A percentile compares a stretch with the other conserved stretches of the same genome.
These are phyloP conservation scores for Ypsolopha scabrella DNA, from an alignment of 2,888 invertebrate genomes.

Conservation along the genomic window DNA sequence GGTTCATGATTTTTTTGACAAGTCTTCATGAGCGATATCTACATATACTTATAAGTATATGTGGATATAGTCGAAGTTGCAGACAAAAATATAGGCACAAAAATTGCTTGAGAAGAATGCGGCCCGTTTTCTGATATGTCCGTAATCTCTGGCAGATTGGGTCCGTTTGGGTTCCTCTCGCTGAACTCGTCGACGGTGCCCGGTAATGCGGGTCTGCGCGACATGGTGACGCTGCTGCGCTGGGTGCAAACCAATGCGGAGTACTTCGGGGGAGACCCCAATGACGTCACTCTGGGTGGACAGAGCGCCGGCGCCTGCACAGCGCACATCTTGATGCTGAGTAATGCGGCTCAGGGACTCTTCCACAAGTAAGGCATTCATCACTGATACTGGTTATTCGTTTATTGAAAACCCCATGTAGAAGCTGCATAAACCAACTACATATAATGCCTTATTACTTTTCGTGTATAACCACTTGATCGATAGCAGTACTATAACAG, in stretches of 20 bases:
- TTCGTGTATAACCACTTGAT: too few relatives aligned
- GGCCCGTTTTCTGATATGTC: too few relatives aligned
- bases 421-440: too few relatives aligned
- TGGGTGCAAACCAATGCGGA: slow-evolving; percentile 50
- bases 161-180: slow-evolving; percentile 55
- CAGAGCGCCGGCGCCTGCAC: slow-evolving; percentile 51
- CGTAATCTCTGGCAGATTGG: slow-evolving; percentile 26
- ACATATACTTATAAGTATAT: too few relatives aligned
- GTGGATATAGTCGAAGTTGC: too few relatives aligned
- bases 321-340: slow-evolving; percentile 42
- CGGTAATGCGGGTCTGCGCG: slow-evolving; percentile 59
- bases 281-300: slow-evolving; percentile 47
- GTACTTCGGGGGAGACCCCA: slow-evolving; percentile 49
- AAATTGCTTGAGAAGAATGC: too few relatives aligned
- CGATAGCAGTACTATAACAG: too few relatives aligned
- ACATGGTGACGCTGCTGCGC: slow-evolving; percentile 43
- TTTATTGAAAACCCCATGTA: background rate
- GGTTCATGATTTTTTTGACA: too few relatives aligned
- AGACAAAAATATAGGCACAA: too few relatives aligned
- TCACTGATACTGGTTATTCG: background rate
- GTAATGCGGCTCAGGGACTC: slow-evolving; percentile 37
- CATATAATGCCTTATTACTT: too few relatives aligned
- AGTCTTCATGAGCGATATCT: too few relatives aligned
- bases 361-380: slow-evolving; percentile 31
- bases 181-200: slow-evolving; percentile 40